Base-by-base conservation (phyloP, 2,113 vertebrate genomes). In the Zosterops pallidus region DNA sequence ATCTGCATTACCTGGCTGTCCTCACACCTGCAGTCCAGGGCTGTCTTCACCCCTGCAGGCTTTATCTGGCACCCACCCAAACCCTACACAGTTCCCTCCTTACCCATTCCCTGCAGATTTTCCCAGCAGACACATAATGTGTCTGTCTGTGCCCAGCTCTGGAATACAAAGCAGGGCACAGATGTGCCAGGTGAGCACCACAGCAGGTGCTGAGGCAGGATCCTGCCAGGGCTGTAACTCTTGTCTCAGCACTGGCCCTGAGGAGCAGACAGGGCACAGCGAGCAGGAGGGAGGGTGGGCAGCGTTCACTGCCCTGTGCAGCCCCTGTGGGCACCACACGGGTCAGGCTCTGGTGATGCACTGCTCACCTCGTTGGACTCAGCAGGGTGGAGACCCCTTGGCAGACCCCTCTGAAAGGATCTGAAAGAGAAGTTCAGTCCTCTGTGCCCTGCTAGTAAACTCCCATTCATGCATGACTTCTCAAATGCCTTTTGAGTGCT, bases 401-500 rank as follows among this genome's bases (percentile, higher is more conserved):
- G 33, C 57, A 70, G 68, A 68, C 17, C 44, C 65, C 31, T 35
- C 60, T 41, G 53, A 44, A 62, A 70, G 91, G 16, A 25, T 9
- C 91, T 68, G 86, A 59, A 83, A 93, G 81, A 23, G 76, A 53
- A 88, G 50, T 44, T 89, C 85, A 75, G 0, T 18, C 75, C 69
- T 83, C 44, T 59, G 49, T 12, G 3, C 53, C 84, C 86, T 62
- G 77, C 87, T 86, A 80, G 64, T 71, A 68, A 90, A 86, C 63
- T 81, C 88, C 44, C 74, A 91, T 87, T 96, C 80, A 89, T 55
- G 64, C 82, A 22, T 86, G 83, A 64, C 74, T 96, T 89, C 93
- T 89, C 88, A 75, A 83, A 92, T 41, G 90, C 88, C 70, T 94
- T 90, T 69, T 64, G 92, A 95, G 82, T 52, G 77, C 68, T 91